Evolutionary conservation across 2,113 vertebrate genomes (phyloP).

Genomic region (Columba livia): DNA sequence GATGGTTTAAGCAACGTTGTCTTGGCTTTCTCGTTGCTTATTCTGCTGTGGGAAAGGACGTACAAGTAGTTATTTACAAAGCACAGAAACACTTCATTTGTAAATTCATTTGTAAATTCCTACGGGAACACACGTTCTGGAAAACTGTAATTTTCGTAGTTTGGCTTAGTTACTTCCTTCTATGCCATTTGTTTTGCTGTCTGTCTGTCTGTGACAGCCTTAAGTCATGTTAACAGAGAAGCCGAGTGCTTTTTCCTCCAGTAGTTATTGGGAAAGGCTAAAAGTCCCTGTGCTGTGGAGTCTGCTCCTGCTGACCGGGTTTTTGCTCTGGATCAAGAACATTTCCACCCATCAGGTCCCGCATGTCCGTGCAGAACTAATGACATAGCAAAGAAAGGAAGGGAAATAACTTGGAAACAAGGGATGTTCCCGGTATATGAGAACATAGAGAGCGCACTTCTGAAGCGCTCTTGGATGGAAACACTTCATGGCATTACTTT

Average conservation of each 20-base stretch:
- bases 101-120: too few species aligned
- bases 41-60: neutral
- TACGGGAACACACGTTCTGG: too few species aligned
- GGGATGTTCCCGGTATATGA: neutral
- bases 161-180: too few species aligned
- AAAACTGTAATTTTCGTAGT: too few species aligned
- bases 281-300: fast-evolving
- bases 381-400: neutral
- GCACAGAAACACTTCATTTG: too few species aligned
- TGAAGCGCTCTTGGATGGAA: neutral
- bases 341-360: neutral
- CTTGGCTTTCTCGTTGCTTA: neutral
- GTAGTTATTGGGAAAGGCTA: neutral
- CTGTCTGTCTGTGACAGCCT: neutral
- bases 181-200: too few species aligned
- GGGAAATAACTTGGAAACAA: neutral
- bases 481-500: neutral
- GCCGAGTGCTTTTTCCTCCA: neutral
- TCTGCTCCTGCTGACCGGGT: neutral
- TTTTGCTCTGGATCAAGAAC: neutral
- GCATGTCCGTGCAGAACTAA: neutral
- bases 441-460: neutral
- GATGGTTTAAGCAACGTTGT: neutral
- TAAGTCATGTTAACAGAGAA: neutral
- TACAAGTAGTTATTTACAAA: neutral